A percentile compares a stretch with the other conserved stretches of the same genome.
phyloP scores from a whole-genome alignment of 2,888 invertebrate species.

The Clanis bilineata region DNA sequence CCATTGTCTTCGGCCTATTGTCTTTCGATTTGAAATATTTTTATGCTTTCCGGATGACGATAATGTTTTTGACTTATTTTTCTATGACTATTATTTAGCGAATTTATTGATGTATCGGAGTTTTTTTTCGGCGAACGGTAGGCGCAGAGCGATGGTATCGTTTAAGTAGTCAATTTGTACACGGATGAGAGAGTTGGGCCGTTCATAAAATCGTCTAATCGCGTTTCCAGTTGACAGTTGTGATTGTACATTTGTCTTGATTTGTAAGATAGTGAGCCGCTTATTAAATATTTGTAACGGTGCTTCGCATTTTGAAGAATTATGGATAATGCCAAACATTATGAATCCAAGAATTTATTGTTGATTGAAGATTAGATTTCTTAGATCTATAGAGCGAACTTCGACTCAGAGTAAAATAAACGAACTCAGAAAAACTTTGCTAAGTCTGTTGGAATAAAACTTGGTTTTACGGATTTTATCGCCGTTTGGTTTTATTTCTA shows the following conservation, averaged over 20 bases:
- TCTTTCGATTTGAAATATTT: constrained; percentile 79
- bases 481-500: too few species aligned
- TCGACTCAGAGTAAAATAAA: too few species aligned
- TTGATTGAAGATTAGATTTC: background rate
- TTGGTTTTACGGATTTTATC: too few species aligned
- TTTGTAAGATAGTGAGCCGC: constrained; percentile 40
- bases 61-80: constrained; percentile 77
- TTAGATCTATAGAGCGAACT: too few species aligned
- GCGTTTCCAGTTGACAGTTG: constrained; percentile 48
- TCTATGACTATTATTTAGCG: constrained; percentile 79
- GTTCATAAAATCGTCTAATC: constrained; percentile 48
- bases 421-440: too few species aligned
- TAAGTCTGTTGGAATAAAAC: too few species aligned
- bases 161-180: constrained; percentile 60
- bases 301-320: constrained; percentile 18
- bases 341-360: constrained; percentile 5
- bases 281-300: constrained; percentile 22
- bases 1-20: constrained; percentile 79
- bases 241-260: constrained; percentile 43
- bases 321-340: constrained; percentile 11
- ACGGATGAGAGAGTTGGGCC: constrained; percentile 48
- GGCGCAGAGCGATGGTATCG: constrained; percentile 47
- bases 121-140: constrained; percentile 44
- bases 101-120: constrained; percentile 64
- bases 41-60: constrained; percentile 79